Conservation (phyloP, 1,140 invertebrate species). For the Coelopa frigida region DNA sequence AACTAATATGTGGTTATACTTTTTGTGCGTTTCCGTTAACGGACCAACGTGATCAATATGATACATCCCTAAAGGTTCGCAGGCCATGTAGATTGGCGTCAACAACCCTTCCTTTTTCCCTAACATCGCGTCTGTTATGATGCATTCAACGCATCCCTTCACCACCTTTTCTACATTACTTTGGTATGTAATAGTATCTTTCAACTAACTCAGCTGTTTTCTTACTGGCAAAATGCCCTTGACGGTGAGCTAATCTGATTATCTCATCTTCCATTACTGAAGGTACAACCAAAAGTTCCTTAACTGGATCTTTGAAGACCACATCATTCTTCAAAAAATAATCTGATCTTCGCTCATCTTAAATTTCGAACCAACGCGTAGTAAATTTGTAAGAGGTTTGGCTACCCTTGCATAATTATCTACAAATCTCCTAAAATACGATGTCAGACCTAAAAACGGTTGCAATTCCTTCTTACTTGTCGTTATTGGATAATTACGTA, state of each 20-base stretch:
- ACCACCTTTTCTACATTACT: slow-evolving; percentile 32
- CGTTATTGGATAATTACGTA: no score
- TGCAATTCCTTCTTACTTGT: no score
- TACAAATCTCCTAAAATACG: no score
- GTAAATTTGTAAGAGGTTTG: no score
- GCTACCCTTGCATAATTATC: no score
- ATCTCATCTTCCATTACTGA: slow-evolving; percentile 22
- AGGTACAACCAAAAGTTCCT: no score
- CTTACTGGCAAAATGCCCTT: slow-evolving; percentile 13
- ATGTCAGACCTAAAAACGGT: no score
- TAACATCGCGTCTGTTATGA: slow-evolving; percentile 22
- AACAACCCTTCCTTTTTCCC: slow-evolving; percentile 43
- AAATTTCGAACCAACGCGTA: no score
- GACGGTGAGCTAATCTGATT: slow-evolving; percentile 16
- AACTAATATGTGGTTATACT: slow-evolving; percentile 42
- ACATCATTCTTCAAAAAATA: no score
- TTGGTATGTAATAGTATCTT: slow-evolving; percentile 42
- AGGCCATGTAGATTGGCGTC: slow-evolving; percentile 27
- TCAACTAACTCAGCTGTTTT: slow-evolving; percentile 24
- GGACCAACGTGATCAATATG: slow-evolving; percentile 32
- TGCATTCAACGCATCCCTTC: slow-evolving; percentile 31
- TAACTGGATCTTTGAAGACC: no score
- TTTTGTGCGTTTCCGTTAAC: slow-evolving; percentile 31
- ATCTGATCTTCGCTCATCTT: no score
- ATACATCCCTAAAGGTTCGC: slow-evolving; percentile 22